A percentile compares a stretch with the other conserved stretches of the same genome.
phyloP scores from a whole-genome alignment of 2,888 invertebrate genomes.

The Villa cingulata region DNA sequence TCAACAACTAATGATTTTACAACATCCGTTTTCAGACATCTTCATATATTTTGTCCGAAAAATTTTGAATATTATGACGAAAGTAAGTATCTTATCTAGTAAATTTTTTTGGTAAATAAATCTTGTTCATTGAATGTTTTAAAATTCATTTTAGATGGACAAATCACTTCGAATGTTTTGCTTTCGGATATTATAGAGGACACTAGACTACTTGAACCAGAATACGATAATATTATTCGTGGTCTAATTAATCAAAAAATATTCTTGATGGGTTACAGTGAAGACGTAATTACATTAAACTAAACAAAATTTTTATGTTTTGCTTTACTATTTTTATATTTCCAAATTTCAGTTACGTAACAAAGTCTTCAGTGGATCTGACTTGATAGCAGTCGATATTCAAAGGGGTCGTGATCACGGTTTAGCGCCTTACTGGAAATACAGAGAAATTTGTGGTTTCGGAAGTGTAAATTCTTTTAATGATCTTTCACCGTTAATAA shows the following conservation, averaged over 20 bases:
- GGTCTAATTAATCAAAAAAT: constrained; percentile 40
- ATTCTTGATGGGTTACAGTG: constrained; percentile 4
- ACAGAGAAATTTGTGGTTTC: constrained; percentile 54
- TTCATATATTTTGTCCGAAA: constrained; percentile 46
- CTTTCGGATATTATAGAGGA: constrained; percentile 8
- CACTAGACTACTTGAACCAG: constrained; percentile 16
- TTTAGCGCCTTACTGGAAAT: constrained; percentile 53
- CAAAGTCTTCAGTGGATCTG: constrained; percentile 39
- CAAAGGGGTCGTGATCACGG: constrained; percentile 62
- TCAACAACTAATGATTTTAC: constrained; percentile 53
- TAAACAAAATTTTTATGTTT: neutral
- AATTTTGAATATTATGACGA: constrained; percentile 27
- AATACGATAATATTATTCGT: constrained; percentile 42
- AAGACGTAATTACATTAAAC: constrained; percentile 5
- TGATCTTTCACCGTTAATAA: constrained; percentile 45
- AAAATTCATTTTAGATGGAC: constrained; percentile 1
- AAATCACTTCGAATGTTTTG: neutral
- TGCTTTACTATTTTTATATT: neutral
- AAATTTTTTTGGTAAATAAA: too few species aligned
- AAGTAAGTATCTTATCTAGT: constrained; percentile 9
- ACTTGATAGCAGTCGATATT: constrained; percentile 55
- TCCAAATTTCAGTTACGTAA: constrained; percentile 4
- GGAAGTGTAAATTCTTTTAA: constrained; percentile 44
- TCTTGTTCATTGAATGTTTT: too few species aligned
- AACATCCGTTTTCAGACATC: constrained; percentile 62